phyloP scores from a whole-genome alignment of 64 coral and sea anemone species.

The Pocillopora damicornis region DNA sequence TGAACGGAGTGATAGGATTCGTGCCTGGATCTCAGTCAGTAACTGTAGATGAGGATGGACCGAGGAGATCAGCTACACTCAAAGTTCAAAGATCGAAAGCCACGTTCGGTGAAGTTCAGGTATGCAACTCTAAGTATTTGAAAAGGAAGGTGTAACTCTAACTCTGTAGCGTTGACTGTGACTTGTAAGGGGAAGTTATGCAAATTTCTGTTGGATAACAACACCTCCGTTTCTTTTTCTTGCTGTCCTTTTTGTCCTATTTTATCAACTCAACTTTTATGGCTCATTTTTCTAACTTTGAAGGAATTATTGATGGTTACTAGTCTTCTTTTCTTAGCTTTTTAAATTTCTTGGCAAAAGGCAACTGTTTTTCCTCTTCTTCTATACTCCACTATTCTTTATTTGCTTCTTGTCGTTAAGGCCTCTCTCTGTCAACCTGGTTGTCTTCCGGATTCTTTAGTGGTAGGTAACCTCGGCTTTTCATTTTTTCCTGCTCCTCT shows the following conservation, averaged over 20 bases:
- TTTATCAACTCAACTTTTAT: too few species aligned
- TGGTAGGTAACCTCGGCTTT: too few species aligned
- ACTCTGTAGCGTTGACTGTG: too few species aligned
- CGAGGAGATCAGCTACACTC: conserved; percentile 25
- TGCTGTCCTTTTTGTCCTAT: not conserved
- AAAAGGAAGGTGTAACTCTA: too few species aligned
- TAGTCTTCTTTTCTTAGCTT: not conserved
- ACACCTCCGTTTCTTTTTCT: not conserved
- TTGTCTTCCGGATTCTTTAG: too few species aligned
- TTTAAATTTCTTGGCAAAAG: not conserved
- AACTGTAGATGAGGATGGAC: conserved; percentile 75
- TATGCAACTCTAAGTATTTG: not conserved
- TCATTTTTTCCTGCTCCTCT: too few species aligned
- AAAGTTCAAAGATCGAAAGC: conserved; percentile 43
- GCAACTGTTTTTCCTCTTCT: not conserved
- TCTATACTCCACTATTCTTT: not conserved
- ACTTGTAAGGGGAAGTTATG: not conserved
- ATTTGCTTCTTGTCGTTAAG: not conserved
- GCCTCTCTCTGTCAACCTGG: not conserved
- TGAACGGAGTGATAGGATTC: conserved; percentile 81
- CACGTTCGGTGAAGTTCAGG: conserved; percentile 42
- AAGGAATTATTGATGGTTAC: too few species aligned
- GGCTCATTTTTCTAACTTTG: too few species aligned
- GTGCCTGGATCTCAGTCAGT: conserved; percentile 60
- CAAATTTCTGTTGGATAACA: not conserved